Percentiles rank a stretch among this genome's conserved stretches.
These are phyloP conservation scores for Spodoptera litura DNA, from an alignment of 1,140 invertebrate genomes.

Conservation along the genomic window DNA sequence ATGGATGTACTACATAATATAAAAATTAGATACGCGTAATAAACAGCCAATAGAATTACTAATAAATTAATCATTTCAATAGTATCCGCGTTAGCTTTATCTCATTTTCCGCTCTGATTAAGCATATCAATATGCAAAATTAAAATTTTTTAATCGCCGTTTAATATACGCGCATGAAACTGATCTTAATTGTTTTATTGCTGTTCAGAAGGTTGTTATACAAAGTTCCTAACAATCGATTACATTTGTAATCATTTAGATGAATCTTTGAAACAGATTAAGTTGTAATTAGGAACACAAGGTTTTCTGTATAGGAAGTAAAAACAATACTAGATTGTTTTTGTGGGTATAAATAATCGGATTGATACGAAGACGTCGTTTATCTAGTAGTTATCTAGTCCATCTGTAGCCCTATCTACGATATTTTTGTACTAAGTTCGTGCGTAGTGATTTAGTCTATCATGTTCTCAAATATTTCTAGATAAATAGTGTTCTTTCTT, in stretches of 20 bases:
- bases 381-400: too few species aligned
- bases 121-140: neutral
- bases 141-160: neutral
- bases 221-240: neutral
- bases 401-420: too few species aligned
- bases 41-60: neutral
- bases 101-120: conserved; percentile 27
- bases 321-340: too few species aligned
- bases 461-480: too few species aligned
- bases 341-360: too few species aligned
- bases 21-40: neutral
- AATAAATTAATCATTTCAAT: neutral
- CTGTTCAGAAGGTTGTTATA: neutral
- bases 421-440: too few species aligned
- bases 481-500: too few species aligned
- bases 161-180: conserved; percentile 2
- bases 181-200: neutral
- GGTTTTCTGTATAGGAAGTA: neutral
- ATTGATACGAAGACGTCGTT: too few species aligned
- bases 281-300: neutral
- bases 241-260: neutral
- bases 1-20: neutral
- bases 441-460: too few species aligned
- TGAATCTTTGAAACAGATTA: neutral
- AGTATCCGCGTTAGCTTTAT: conserved; percentile 21